phyloP scores from a whole-genome alignment of 2,888 invertebrate species.

The Thysanoteuthis rhombus region DNA sequence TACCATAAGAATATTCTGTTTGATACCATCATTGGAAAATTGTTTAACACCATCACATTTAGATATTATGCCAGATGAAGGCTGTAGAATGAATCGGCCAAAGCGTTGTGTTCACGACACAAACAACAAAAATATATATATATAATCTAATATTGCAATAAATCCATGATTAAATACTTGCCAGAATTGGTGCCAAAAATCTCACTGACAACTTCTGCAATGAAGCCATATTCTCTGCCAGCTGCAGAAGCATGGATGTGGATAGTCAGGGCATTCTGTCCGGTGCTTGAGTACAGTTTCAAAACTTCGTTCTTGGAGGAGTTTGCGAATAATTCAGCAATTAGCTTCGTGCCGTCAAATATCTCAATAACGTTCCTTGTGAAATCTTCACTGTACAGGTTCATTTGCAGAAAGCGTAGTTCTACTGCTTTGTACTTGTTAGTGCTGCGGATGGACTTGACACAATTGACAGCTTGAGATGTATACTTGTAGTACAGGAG shows the following conservation, averaged over 20 bases:
- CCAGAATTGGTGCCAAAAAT: neutral
- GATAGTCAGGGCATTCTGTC: slow-evolving; percentile 76
- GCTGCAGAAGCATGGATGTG: slow-evolving; percentile 95
- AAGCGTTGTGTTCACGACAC: no score
- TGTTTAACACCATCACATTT: no score
- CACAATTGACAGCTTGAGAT: slow-evolving; percentile 93
- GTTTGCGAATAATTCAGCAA: slow-evolving; percentile 53
- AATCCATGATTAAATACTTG: neutral
- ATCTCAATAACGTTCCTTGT: slow-evolving; percentile 81
- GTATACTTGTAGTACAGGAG: slow-evolving; percentile 96
- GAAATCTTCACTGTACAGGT: slow-evolving; percentile 69
- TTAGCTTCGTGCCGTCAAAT: slow-evolving; percentile 78
- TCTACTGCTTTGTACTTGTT: slow-evolving; percentile 86
- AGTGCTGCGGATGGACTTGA: slow-evolving; percentile 90
- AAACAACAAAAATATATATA: no score
- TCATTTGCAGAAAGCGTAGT: slow-evolving; percentile 72
- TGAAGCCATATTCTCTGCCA: slow-evolving; percentile 88
- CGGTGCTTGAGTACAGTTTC: slow-evolving; percentile 49
- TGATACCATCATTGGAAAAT: no score
- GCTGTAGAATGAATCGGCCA: no score
- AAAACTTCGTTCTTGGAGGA: slow-evolving; percentile 46
- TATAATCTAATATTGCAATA: neutral
- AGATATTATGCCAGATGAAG: no score
- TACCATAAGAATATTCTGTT: no score
- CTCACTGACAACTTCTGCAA: slow-evolving; percentile 91